Evolutionary conservation across 2,797 vertebrate genomes (phyloP).

Genomic region (Anguilla megastoma): DNA sequence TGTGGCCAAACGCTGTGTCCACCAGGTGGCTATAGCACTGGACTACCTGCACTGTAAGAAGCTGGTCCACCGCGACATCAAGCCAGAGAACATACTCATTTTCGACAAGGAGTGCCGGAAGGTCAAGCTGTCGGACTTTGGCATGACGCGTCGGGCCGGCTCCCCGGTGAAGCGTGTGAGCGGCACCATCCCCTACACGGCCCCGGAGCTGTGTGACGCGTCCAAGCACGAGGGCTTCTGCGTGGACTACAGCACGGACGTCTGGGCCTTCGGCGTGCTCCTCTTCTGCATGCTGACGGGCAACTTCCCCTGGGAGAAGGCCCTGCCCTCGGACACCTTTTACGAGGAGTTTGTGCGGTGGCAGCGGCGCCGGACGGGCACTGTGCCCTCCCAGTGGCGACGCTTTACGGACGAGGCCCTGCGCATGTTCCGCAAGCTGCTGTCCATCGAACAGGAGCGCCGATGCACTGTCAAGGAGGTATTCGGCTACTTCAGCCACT

Average conservation of each 20-base stretch:
- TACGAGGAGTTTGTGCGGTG: constrained; percentile 83
- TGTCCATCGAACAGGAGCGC: constrained; percentile 77
- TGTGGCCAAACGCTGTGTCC: constrained; percentile 81
- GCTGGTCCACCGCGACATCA: constrained; percentile 83
- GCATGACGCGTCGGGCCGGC: constrained; percentile 81
- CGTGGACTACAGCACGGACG: constrained; percentile 82
- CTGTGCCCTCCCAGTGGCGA: constrained; percentile 80
- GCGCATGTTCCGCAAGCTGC: constrained; percentile 79
- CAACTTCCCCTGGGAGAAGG: constrained; percentile 87
- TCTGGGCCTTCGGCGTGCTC: constrained; percentile 84
- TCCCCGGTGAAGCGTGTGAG: constrained; percentile 82
- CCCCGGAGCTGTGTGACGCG: constrained; percentile 79
- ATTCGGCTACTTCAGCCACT: constrained; percentile 78
- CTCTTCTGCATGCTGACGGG: constrained; percentile 87
- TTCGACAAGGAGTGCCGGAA: constrained; percentile 83
- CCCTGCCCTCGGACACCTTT: constrained; percentile 77
- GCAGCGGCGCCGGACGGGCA: constrained; percentile 71
- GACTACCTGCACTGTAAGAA: constrained; percentile 83
- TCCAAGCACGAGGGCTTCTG: constrained; percentile 79
- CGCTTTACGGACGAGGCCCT: constrained; percentile 81
- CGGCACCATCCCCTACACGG: constrained; percentile 83
- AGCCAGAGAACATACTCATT: constrained; percentile 84
- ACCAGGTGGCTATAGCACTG: constrained; percentile 80
- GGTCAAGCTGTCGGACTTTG: constrained; percentile 83
- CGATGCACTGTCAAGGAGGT: constrained; percentile 82